Conservation (phyloP, 2,797 vertebrate genomes). For the Chloroceryle inda region DNA sequence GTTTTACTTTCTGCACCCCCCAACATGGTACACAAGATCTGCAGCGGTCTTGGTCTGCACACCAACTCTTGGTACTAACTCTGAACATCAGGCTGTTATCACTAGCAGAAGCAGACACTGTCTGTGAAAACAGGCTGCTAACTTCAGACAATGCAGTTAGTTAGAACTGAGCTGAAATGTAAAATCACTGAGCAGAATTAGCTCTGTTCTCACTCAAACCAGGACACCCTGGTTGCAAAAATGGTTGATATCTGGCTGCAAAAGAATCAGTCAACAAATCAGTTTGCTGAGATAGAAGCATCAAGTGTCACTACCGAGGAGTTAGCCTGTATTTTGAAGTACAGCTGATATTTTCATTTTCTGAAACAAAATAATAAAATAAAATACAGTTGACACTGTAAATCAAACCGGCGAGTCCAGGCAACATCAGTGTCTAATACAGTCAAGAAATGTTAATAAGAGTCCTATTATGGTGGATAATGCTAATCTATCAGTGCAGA, state of each 20-base stretch:
- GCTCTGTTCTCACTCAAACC: too few species aligned
- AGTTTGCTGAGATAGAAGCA: background rate
- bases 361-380: background rate
- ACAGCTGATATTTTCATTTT: background rate
- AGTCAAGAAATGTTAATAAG: slow-evolving; percentile 45
- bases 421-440: too few species aligned
- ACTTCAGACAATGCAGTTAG: too few species aligned
- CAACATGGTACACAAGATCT: too few species aligned
- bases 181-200: too few species aligned
- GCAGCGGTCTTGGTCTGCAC: too few species aligned
- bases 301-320: background rate
- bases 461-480: slow-evolving; percentile 16
- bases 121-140: too few species aligned
- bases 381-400: background rate
- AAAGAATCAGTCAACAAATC: background rate
- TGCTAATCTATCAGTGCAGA: slow-evolving; percentile 7
- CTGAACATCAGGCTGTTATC: too few species aligned
- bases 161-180: too few species aligned
- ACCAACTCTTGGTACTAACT: too few species aligned
- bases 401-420: background rate
- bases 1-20: too few species aligned
- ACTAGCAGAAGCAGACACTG: too few species aligned
- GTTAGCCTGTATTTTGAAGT: background rate
- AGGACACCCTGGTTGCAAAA: background rate
- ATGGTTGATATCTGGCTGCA: background rate